phyloP scores from a whole-genome alignment of 2,797 vertebrate genomes.

The Anguilla anguilla region DNA sequence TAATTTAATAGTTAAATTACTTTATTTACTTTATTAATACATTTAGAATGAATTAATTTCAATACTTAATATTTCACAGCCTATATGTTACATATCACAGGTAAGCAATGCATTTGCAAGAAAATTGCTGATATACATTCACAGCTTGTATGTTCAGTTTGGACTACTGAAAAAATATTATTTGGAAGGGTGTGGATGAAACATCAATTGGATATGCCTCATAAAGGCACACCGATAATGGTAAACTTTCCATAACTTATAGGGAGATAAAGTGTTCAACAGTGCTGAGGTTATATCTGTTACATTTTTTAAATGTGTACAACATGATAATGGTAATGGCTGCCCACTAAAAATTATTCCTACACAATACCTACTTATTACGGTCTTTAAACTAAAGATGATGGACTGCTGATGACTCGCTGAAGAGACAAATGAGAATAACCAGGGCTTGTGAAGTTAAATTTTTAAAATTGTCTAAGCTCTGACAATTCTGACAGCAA shows the following conservation, averaged over 20 bases:
- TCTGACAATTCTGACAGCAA: no score
- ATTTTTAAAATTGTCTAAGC: no score
- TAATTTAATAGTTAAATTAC: no score
- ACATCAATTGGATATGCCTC: conserved; percentile 56
- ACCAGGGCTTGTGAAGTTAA: no score
- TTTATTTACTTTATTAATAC: conserved; percentile 50
- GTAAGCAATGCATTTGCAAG: conserved; percentile 59
- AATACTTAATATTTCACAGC: conserved; percentile 37
- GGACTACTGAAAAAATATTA: conserved; percentile 60
- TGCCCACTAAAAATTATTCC: conserved; percentile 17
- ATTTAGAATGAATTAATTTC: conserved; percentile 58
- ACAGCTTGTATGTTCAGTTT: conserved; percentile 59
- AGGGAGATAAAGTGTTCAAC: conserved; percentile 59
- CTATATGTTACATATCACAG: conserved; percentile 62
- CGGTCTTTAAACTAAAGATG: no score
- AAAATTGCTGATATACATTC: conserved; percentile 60
- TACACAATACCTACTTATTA: not conserved
- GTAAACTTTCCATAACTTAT: conserved; percentile 50
- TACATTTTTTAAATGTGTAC: conserved; percentile 46
- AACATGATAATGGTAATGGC: no score
- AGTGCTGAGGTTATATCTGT: conserved; percentile 61
- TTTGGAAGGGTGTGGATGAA: conserved; percentile 53
- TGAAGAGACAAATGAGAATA: no score
- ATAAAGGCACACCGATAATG: conserved; percentile 57
- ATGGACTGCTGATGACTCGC: no score